phyloP scores from a whole-genome alignment of 2,113 vertebrate genomes.

The Gopherus evgoodei region DNA sequence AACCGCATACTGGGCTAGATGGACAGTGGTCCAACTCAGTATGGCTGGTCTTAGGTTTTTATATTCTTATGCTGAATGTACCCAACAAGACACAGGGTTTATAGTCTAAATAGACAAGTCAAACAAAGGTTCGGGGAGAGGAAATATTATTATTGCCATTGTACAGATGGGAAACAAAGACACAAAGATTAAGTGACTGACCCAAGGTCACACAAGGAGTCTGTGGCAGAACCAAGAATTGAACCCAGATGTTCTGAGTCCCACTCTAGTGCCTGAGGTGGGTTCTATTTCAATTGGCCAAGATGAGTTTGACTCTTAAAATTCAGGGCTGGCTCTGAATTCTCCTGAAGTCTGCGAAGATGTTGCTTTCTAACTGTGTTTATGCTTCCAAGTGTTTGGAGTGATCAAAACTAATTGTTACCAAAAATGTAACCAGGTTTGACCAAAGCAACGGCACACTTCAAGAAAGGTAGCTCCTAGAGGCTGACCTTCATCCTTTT shows the following conservation, averaged over 20 bases:
- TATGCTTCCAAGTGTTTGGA: background rate
- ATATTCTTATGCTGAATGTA: rapidly evolving
- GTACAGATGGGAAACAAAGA: background rate
- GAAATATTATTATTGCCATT: background rate
- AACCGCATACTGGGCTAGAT: background rate
- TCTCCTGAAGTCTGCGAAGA: background rate
- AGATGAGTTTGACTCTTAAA: background rate
- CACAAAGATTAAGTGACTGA: background rate
- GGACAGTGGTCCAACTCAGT: background rate
- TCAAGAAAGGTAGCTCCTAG: rapidly evolving
- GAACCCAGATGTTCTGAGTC: background rate
- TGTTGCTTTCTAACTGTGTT: background rate
- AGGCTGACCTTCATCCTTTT: background rate
- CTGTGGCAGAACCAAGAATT: background rate
- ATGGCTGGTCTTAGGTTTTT: background rate
- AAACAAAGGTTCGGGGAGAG: background rate
- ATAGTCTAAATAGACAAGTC: background rate
- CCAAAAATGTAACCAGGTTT: rapidly evolving
- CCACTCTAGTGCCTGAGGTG: background rate
- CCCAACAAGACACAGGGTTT: rapidly evolving
- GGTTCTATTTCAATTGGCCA: background rate
- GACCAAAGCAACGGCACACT: background rate
- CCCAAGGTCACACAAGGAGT: background rate
- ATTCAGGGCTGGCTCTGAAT: background rate
- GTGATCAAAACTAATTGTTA: background rate